These are phyloP conservation scores for Diadema setosum DNA, from an alignment of 35 echinoderm and acorn worm species.

Conservation along the genomic window DNA sequence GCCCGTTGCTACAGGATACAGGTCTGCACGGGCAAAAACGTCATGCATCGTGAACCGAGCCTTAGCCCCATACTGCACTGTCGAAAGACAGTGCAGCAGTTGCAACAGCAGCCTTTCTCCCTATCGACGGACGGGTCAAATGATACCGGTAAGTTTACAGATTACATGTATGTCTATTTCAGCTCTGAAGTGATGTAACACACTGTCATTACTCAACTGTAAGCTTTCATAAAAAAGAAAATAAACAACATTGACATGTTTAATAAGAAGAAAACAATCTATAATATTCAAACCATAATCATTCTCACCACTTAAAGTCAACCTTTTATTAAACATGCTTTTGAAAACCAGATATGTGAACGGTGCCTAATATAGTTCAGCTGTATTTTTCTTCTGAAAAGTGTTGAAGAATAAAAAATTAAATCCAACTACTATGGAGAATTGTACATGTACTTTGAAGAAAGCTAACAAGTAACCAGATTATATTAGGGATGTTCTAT, in stretches of 20 bases:
- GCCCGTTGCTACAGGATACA: neutral
- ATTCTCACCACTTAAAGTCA: neutral
- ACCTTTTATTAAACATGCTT: neutral
- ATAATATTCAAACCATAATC: neutral
- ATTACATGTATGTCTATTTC: neutral
- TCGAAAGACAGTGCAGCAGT: neutral
- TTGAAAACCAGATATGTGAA: neutral
- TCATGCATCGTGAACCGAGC: neutral
- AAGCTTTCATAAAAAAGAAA: neutral
- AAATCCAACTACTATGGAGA: too few relatives aligned
- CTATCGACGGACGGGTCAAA: slow-evolving; percentile 8
- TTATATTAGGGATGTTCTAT: too few relatives aligned
- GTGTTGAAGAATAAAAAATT: too few relatives aligned
- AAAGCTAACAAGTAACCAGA: too few relatives aligned
- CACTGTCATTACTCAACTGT: neutral
- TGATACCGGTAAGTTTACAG: slow-evolving; percentile 17
- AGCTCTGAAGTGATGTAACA: neutral
- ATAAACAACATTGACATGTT: neutral
- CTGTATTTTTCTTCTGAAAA: neutral
- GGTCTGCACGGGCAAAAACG: slow-evolving; percentile 38
- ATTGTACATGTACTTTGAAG: too few relatives aligned
- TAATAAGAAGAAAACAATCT: too few relatives aligned
- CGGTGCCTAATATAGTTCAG: neutral
- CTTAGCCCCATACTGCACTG: neutral
- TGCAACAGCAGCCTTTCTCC: slow-evolving; percentile 12